Conservation (phyloP, 2,113 vertebrate species). For the Tyto alba region DNA sequence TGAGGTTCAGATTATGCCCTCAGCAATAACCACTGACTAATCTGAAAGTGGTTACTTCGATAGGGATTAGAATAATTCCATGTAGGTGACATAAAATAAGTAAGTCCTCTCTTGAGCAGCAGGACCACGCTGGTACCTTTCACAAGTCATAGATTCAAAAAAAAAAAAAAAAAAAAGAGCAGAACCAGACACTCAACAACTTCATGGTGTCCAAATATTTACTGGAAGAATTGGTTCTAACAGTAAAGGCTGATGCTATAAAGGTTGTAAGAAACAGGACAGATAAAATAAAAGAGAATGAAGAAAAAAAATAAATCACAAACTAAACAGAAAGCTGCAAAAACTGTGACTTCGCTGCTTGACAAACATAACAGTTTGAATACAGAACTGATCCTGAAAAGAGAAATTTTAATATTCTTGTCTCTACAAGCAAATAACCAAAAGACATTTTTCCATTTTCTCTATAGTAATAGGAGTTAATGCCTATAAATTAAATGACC, state of each 20-base stretch:
- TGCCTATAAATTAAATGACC: not conserved
- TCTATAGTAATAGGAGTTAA: not conserved
- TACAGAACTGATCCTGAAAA: not conserved
- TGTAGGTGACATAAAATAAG: not conserved
- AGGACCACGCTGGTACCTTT: rapidly evolving
- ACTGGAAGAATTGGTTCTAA: not conserved
- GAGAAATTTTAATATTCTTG: not conserved
- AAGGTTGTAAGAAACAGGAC: not conserved
- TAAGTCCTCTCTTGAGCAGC: not conserved
- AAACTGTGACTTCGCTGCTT: not conserved
- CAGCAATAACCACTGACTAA: not conserved
- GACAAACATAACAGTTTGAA: not conserved
- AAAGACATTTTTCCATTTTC: not conserved
- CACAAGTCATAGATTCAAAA: rapidly evolving
- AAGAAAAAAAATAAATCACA: not conserved
- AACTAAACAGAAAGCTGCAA: not conserved
- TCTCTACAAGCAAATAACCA: not conserved
- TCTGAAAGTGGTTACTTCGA: not conserved
- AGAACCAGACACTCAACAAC: rapidly evolving
- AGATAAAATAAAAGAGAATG: not conserved
- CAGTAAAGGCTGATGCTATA: not conserved
- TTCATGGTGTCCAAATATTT: not conserved
- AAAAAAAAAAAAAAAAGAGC: not conserved
- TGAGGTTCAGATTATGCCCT: not conserved
- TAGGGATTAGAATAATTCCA: rapidly evolving